Evolutionary conservation across 2,888 invertebrate species (phyloP).

Genomic region (Sinelater perroti): DNA sequence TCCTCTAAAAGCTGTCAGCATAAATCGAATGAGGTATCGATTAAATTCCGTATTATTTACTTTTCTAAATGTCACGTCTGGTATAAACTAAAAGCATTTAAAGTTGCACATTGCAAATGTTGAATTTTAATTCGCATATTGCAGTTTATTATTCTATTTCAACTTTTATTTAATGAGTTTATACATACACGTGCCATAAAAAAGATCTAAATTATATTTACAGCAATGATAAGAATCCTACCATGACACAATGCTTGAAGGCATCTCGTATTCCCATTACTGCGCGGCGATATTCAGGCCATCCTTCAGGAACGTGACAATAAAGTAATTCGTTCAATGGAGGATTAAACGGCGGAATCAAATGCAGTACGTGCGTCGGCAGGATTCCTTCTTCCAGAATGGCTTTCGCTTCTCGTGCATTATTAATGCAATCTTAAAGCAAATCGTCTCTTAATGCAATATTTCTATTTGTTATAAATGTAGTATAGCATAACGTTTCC

Average conservation of each 20-base stretch:
- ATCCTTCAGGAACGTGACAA: conserved; percentile 52
- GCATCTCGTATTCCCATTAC: conserved; percentile 56
- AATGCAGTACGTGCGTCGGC: conserved; percentile 64
- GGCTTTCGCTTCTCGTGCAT: conserved; percentile 59
- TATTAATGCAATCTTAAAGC: conserved; percentile 60
- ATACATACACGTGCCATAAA: too few relatives aligned
- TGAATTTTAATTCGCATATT: too few relatives aligned
- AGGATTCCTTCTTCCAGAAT: conserved; percentile 61
- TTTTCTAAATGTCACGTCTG: too few relatives aligned
- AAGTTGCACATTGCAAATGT: too few relatives aligned
- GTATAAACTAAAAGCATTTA: too few relatives aligned
- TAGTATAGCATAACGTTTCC: too few relatives aligned
- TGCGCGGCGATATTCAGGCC: conserved; percentile 55
- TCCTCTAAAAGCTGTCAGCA: too few relatives aligned
- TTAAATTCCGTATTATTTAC: too few relatives aligned
- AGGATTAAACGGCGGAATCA: conserved; percentile 57
- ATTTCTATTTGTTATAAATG: neutral
- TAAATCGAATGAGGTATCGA: too few relatives aligned
- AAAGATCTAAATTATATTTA: neutral
- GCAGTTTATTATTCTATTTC: neutral
- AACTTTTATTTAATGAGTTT: too few relatives aligned
- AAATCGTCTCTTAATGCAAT: neutral
- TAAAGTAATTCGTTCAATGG: conserved; percentile 53
- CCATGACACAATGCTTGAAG: conserved; percentile 55
- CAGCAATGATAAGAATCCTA: conserved; percentile 43